phyloP scores from a whole-genome alignment of 2,113 vertebrate species.

The Xiphophorus hellerii region DNA sequence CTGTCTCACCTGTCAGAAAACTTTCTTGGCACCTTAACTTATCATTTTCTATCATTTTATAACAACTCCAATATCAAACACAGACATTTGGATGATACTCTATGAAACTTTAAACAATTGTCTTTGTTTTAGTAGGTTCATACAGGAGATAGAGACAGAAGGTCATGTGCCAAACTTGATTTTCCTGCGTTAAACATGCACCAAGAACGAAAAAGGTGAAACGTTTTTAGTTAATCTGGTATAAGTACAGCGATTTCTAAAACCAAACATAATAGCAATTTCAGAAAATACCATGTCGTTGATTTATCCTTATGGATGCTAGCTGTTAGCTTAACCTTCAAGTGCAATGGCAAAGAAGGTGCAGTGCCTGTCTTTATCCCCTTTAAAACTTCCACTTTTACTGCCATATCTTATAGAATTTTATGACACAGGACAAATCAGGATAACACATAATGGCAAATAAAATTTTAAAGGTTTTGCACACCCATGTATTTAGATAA shows the following conservation, averaged over 20 bases:
- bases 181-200: not conserved
- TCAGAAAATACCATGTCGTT: not conserved
- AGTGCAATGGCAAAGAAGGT: not conserved
- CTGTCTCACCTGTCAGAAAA: not conserved
- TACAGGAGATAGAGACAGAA: not conserved
- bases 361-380: not conserved
- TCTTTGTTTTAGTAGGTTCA: not conserved
- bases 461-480: too few species aligned
- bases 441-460: not conserved
- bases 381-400: not conserved
- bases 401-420: not conserved
- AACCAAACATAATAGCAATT: not conserved
- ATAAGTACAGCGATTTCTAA: not conserved
- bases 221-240: not conserved
- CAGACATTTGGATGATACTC: not conserved
- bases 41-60: not conserved
- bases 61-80: not conserved
- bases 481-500: too few species aligned
- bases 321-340: not conserved
- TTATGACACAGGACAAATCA: not conserved
- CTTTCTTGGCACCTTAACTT: not conserved
- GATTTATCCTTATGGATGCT: not conserved
- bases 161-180: not conserved
- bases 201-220: not conserved
- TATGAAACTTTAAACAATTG: not conserved